Percentiles rank a stretch among this genome's conserved stretches.
Evolutionary conservation across 2,113 vertebrate species (phyloP).

Genomic region (Stegastes partitus): DNA sequence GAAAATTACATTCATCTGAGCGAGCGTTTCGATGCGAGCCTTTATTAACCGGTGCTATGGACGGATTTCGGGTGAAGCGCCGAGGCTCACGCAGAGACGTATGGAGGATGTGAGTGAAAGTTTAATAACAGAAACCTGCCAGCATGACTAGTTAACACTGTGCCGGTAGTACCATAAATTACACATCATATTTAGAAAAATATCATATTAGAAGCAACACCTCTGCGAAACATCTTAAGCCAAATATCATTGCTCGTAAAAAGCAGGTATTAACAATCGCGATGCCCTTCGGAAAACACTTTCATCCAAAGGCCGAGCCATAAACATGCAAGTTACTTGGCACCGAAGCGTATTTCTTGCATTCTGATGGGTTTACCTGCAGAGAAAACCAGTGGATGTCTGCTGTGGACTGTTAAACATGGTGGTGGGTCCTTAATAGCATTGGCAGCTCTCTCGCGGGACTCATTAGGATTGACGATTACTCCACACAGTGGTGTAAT

Average conservation of each 20-base stretch:
- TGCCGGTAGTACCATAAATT: neutral
- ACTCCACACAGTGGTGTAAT: slow-evolving; percentile 55
- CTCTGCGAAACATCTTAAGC: slow-evolving; percentile 1
- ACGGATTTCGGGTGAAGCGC: neutral
- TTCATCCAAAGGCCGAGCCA: slow-evolving; percentile 14
- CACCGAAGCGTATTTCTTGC: slow-evolving; percentile 1
- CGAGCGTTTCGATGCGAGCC: neutral
- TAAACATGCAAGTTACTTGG: slow-evolving; percentile 11
- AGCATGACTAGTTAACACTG: slow-evolving; percentile 4
- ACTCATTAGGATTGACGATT: slow-evolving; percentile 70
- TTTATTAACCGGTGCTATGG: neutral
- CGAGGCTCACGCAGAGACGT: neutral
- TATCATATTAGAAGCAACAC: neutral
- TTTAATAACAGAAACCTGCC: neutral
- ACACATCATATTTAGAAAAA: neutral
- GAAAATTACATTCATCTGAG: neutral
- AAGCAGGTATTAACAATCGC: neutral
- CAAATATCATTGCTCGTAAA: slow-evolving; percentile 1
- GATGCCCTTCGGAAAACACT: slow-evolving; percentile 29
- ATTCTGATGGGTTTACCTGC: slow-evolving; percentile 45
- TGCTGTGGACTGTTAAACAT: slow-evolving; percentile 44
- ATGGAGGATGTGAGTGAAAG: slow-evolving; percentile 18
- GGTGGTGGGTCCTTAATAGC: slow-evolving; percentile 57
- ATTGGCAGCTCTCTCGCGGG: slow-evolving; percentile 64
- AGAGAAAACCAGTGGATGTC: slow-evolving; percentile 28